These are phyloP conservation scores for Tychaedon coryphoeus DNA, from an alignment of 2,113 vertebrate species.

Conservation along the genomic window DNA sequence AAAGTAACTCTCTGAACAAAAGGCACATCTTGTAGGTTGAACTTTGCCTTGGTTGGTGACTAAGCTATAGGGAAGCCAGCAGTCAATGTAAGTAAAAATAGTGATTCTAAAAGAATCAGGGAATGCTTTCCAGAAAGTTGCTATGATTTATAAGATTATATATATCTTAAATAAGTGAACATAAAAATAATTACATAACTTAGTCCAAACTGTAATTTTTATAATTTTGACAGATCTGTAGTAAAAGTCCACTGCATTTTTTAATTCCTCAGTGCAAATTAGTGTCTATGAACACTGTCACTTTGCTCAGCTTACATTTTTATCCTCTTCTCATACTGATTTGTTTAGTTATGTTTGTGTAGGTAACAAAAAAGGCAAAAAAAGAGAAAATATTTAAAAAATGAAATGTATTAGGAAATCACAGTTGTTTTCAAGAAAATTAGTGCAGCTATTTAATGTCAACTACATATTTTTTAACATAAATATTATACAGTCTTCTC, in stretches of 20 bases:
- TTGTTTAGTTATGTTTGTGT: neutral
- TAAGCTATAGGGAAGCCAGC: neutral
- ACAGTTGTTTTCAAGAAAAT: neutral
- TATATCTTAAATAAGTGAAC: neutral
- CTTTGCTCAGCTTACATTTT: neutral
- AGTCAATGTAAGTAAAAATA: neutral
- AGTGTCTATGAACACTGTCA: neutral
- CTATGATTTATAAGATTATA: neutral
- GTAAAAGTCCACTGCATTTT: neutral
- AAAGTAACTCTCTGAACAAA: neutral
- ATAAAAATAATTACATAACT: neutral
- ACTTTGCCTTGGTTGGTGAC: neutral
- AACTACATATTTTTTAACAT: neutral
- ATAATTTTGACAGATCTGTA: neutral
- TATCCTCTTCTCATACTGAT: neutral
- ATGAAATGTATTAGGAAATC: neutral
- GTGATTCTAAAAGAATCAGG: neutral
- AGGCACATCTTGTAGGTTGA: neutral
- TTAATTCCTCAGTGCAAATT: neutral
- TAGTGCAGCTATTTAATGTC: neutral
- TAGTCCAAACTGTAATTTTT: neutral
- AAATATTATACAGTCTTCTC: neutral
- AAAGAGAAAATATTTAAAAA: neutral
- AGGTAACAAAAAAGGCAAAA: neutral
- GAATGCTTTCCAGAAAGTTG: neutral